phyloP scores from a whole-genome alignment of 2,113 vertebrate species.

The Microcebus murinus region DNA sequence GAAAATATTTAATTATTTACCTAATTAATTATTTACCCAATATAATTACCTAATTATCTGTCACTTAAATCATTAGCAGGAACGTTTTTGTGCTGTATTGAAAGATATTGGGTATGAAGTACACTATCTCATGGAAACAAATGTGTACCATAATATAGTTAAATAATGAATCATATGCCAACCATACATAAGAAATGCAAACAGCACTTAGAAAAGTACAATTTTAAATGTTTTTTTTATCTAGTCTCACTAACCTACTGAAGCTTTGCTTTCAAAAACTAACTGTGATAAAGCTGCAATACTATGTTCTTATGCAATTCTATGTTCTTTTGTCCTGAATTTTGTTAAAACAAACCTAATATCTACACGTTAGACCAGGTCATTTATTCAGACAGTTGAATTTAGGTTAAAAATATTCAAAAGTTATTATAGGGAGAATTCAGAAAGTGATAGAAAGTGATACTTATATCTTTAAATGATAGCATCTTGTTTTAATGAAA shows the following conservation, averaged over 20 bases:
- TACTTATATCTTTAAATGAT: not conserved
- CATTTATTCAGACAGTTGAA: not conserved
- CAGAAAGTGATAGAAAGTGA: not conserved
- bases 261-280: not conserved
- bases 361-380: not conserved
- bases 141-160: not conserved
- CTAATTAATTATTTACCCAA: slow-evolving; percentile 1
- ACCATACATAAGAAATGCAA: not conserved
- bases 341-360: not conserved
- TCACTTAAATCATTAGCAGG: not conserved
- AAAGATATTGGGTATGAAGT: not conserved
- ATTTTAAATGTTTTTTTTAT: not conserved
- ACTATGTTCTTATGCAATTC: no score
- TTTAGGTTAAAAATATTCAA: not conserved
- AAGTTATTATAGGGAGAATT: not conserved
- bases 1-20: not conserved
- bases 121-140: not conserved
- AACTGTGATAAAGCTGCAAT: not conserved
- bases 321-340: not conserved
- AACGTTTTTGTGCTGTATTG: not conserved
- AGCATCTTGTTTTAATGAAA: not conserved
- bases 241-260: not conserved
- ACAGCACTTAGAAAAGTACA: not conserved
- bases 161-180: not conserved
- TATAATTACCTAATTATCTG: not conserved